Evolutionary conservation across 1,140 invertebrate genomes (phyloP), one percentile per base, ranked within the genome.

Genomic region (Dreissena rostriformis): DNA sequence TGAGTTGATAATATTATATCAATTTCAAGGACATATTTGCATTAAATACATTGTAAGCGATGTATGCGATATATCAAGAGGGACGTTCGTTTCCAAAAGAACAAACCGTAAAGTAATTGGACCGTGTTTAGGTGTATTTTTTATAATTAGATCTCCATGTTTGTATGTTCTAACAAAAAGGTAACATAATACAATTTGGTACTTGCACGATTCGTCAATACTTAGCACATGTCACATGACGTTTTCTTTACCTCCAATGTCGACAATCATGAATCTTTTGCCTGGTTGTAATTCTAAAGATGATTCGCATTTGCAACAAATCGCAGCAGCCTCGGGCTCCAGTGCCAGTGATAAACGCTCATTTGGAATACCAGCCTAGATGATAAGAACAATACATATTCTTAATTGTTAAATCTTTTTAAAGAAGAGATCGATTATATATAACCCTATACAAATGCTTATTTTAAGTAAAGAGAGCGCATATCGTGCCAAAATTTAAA

Each of bases 221-320:
- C 19, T 63, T n/a, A 24, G 61, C 2, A 11, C 7, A n/a, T n/a
- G 2, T n/a, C 4, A 2, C 61, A 63, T 6, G 4, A 63, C 4
- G 7, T 63, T 2, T 63, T 63, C 19, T 63, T 63, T 63, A 78
- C 76, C 76, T 78, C 76, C 76, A 68, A 78, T 63, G 24, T 78
- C 76, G 10, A 68, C 39, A 17, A 78, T 51, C 65, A 68, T 15
- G 39, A 67, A 78, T 78, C 51, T 78, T 28, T 51, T 67, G 8
- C 76, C 76, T 19, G 53, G 24, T n/a, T 49, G 65, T 39, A 78
- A 19, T 68, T 68, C 17, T 17, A 67, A 28, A 4, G 63, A 63
- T 17, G 68, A 26, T 29, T 78, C 76, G 12, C n/a, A 52, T 29
- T 67, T 78, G 26, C 76, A 78, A 51, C 26, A 78, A 26, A 78